phyloP scores from a whole-genome alignment of 2,888 invertebrate species.

The Dyspetes luteomarginatus region DNA sequence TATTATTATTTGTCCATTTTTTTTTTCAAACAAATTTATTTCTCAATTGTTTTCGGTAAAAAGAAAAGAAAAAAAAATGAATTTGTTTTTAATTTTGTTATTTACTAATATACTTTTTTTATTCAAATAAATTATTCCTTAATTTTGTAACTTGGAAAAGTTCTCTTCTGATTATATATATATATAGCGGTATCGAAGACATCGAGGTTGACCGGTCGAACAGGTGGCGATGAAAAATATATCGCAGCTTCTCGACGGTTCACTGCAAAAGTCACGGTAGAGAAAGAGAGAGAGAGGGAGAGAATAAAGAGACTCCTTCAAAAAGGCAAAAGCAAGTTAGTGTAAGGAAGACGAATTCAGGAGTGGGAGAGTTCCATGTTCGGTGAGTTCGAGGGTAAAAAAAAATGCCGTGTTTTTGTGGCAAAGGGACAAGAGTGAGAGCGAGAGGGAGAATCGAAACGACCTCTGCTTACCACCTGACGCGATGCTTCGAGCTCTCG shows the following conservation, averaged over 20 bases:
- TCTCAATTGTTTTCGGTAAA: no score
- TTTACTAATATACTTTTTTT: no score
- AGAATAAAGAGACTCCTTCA: conserved; percentile 23
- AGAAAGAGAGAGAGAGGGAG: conserved; percentile 37
- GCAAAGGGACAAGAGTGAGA: conserved; percentile 50
- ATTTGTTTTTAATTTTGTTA: not conserved
- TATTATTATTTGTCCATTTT: no score
- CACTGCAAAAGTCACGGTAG: conserved; percentile 18
- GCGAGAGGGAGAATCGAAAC: conserved; percentile 24
- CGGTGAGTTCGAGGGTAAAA: conserved; percentile 47
- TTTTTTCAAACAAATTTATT: not conserved
- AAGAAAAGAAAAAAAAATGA: not conserved
- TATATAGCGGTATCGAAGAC: not conserved
- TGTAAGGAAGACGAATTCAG: conserved; percentile 29
- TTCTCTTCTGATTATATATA: no score
- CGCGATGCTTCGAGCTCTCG: conserved; percentile 72
- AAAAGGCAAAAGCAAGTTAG: conserved; percentile 25
- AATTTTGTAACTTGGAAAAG: no score
- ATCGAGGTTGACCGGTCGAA: conserved; percentile 20
- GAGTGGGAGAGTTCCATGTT: conserved; percentile 35
- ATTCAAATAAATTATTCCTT: no score
- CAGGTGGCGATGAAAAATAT: conserved; percentile 54
- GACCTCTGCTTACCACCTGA: conserved; percentile 78
- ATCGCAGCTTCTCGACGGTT: conserved; percentile 3
- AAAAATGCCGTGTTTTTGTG: conserved; percentile 38